Percentiles rank a stretch among this genome's conserved stretches.
phyloP scores from a whole-genome alignment of 2,888 invertebrate genomes.

The Patella pellucida region DNA sequence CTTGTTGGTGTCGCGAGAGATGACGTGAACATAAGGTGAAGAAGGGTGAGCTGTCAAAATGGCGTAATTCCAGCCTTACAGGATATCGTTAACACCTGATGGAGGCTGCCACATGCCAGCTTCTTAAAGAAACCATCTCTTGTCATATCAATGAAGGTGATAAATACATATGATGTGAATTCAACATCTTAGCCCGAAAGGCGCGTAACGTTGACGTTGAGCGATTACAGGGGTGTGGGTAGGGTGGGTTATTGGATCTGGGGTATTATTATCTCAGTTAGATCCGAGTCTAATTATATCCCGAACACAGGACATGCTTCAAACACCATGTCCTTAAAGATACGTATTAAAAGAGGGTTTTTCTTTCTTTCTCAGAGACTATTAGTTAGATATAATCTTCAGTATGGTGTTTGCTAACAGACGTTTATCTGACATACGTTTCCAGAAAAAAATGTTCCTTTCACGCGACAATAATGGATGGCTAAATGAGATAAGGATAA shows the following conservation, averaged over 20 bases:
- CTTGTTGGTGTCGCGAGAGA: background rate
- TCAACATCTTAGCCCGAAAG: background rate
- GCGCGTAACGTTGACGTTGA: conserved; percentile 7
- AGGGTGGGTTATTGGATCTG: background rate
- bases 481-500: too few relatives aligned
- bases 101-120: background rate
- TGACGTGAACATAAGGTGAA: conserved; percentile 8
- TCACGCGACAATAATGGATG: too few relatives aligned
- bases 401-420: too few relatives aligned
- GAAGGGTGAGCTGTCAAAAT: background rate
- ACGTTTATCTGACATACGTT: too few relatives aligned
- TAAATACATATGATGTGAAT: background rate
- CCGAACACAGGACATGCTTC: too few relatives aligned
- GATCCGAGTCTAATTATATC: background rate
- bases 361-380: too few relatives aligned
- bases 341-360: too few relatives aligned
- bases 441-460: too few relatives aligned
- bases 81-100: background rate
- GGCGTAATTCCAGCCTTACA: conserved; percentile 4
- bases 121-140: conserved; percentile 11
- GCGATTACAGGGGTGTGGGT: background rate
- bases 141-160: background rate
- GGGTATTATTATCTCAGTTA: background rate
- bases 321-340: too few relatives aligned
- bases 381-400: too few relatives aligned